Conservation (phyloP, 2,113 vertebrate species). For the Phodopus roborovskii region DNA sequence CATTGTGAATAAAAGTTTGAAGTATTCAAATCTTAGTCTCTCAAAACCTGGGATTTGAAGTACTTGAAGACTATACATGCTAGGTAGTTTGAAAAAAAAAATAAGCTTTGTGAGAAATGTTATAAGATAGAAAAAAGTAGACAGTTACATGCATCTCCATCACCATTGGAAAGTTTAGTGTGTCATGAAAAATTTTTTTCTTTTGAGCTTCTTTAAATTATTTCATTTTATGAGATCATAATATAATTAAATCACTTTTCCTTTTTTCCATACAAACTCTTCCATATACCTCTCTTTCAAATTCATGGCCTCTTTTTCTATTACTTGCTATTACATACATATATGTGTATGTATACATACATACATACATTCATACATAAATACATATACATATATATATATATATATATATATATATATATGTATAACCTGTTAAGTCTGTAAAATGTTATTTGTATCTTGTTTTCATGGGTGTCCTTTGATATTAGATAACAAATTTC, state of each 20-base stretch:
- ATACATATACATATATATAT: background rate
- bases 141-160: background rate
- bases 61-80: background rate
- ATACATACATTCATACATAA: too few relatives aligned
- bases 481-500: background rate
- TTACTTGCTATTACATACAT: background rate
- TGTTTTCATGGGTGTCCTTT: background rate
- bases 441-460: background rate
- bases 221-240: background rate
- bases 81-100: background rate
- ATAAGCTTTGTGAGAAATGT: background rate
- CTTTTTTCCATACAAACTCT: too few relatives aligned
- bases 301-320: background rate
- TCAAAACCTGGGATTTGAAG: background rate
- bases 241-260: background rate
- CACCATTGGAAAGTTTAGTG: background rate
- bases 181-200: background rate
- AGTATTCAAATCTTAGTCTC: background rate
- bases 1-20: background rate
- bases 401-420: background rate
- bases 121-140: background rate
- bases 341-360: background rate
- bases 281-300: background rate
- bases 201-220: background rate
- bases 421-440: background rate